These are phyloP conservation scores for Platynereis dumerilii DNA, from an alignment of 2,888 invertebrate species.

Conservation along the genomic window DNA sequence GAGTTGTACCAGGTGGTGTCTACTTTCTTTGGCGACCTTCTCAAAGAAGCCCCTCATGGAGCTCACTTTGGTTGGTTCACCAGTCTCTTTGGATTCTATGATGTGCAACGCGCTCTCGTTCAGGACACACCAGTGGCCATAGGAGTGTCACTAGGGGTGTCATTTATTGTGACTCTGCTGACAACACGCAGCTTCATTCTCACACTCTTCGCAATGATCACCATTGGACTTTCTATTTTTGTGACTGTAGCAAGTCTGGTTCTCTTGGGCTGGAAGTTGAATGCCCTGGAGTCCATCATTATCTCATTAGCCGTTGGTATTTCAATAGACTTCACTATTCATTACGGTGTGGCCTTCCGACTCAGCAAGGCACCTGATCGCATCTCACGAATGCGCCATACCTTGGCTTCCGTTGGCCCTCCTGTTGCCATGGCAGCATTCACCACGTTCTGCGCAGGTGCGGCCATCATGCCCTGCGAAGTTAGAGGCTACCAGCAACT, in stretches of 20 bases:
- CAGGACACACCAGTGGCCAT: slow-evolving; percentile 83
- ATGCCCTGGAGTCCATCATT: slow-evolving; percentile 88
- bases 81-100: slow-evolving; percentile 84
- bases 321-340: slow-evolving; percentile 88
- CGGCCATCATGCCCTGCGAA: slow-evolving; percentile 81
- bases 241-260: slow-evolving; percentile 72
- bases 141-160: slow-evolving; percentile 76
- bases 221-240: slow-evolving; percentile 84
- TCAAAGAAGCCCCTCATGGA: slow-evolving; percentile 74
- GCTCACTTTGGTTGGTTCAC: slow-evolving; percentile 85
- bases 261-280: slow-evolving; percentile 80
- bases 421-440: slow-evolving; percentile 85
- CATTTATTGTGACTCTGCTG: slow-evolving; percentile 79
- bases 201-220: slow-evolving; percentile 81
- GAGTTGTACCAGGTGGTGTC: slow-evolving; percentile 77
- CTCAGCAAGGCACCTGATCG: slow-evolving; percentile 22
- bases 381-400: slow-evolving; percentile 11
- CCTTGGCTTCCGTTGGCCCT: slow-evolving; percentile 70
- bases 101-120: slow-evolving; percentile 82
- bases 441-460: slow-evolving; percentile 85
- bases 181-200: slow-evolving; percentile 83
- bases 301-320: slow-evolving; percentile 91
- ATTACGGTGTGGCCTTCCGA: slow-evolving; percentile 81
- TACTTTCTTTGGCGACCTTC: slow-evolving; percentile 76
- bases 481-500: slow-evolving; percentile 89